These are phyloP conservation scores for Bellardia pandia DNA, from an alignment of 2,888 invertebrate genomes.

Conservation along the genomic window DNA sequence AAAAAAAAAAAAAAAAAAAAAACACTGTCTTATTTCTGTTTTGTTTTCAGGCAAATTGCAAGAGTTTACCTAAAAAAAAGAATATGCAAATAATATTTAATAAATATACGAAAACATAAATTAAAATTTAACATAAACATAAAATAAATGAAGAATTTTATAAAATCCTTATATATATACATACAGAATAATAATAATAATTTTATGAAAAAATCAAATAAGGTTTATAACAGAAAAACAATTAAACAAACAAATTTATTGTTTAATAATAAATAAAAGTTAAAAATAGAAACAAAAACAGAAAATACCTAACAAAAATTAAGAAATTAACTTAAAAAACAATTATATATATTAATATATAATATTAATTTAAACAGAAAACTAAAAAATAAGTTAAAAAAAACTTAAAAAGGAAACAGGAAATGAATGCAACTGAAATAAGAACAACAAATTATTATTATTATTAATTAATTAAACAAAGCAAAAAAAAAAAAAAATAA, in stretches of 20 bases:
- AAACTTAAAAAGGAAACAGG: constrained; percentile 72
- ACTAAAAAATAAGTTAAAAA: constrained; percentile 52
- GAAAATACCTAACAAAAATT: constrained; percentile 42
- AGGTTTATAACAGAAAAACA: constrained; percentile 61
- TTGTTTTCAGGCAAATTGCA: constrained; percentile 38
- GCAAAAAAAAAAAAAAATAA: constrained; percentile 37
- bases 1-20: constrained; percentile 62
- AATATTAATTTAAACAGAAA: constrained; percentile 63
- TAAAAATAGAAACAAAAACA: constrained; percentile 40
- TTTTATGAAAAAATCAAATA: constrained; percentile 61
- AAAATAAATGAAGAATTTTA: constrained; percentile 70
- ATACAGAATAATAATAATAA: constrained; percentile 60
- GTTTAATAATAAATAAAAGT: constrained; percentile 52
- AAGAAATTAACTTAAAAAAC: constrained; percentile 75
- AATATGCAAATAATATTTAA: constrained; percentile 63
- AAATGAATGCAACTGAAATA: constrained; percentile 72
- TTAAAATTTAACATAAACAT: constrained; percentile 43
- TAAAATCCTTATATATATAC: constrained; percentile 73
- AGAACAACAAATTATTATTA: constrained; percentile 65
- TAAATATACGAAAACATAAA: constrained; percentile 56
- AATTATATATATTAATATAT: constrained; percentile 12
- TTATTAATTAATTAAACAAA: constrained; percentile 54
- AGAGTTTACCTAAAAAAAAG: constrained; percentile 45
- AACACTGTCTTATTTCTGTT: constrained; percentile 36
- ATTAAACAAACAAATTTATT: constrained; percentile 30